Conservation (phyloP, 2,113 vertebrate genomes). For the Dromas ardeola region DNA sequence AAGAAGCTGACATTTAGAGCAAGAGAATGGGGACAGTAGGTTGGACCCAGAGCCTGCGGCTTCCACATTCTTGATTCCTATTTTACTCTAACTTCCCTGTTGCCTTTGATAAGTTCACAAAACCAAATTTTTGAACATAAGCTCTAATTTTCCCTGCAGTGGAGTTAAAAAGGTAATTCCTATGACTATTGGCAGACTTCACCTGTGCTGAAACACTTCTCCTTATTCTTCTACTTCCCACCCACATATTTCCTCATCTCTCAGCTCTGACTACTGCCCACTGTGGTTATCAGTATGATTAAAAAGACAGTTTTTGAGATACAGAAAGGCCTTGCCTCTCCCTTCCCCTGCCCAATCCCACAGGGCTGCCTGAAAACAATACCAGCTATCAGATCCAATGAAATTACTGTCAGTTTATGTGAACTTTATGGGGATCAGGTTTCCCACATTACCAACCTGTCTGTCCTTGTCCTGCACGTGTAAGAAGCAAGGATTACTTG, state of each 20-base stretch:
- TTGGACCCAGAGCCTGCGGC: not conserved
- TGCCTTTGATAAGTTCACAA: not conserved
- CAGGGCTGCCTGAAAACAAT: not conserved
- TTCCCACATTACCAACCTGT: not conserved
- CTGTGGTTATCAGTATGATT: not conserved
- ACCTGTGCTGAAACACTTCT: not conserved
- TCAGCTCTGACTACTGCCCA: not conserved
- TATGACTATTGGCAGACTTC: not conserved
- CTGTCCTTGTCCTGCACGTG: not conserved
- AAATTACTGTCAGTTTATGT: not conserved
- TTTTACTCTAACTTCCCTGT: not conserved
- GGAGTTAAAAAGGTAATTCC: not conserved
- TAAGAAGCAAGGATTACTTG: not conserved
- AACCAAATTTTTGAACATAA: not conserved
- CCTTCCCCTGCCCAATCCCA: accelerated
- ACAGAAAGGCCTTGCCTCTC: not conserved
- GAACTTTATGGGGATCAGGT: not conserved
- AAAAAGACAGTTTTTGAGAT: not conserved
- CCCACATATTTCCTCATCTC: not conserved
- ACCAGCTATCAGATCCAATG: not conserved
- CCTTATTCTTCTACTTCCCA: not conserved
- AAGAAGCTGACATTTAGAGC: not conserved
- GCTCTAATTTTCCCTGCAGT: not conserved
- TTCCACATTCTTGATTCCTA: not conserved
- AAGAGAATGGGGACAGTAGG: not conserved